These are phyloP conservation scores for Procambarus virginalis DNA, from an alignment of 1,140 invertebrate genomes.

Conservation along the genomic window DNA sequence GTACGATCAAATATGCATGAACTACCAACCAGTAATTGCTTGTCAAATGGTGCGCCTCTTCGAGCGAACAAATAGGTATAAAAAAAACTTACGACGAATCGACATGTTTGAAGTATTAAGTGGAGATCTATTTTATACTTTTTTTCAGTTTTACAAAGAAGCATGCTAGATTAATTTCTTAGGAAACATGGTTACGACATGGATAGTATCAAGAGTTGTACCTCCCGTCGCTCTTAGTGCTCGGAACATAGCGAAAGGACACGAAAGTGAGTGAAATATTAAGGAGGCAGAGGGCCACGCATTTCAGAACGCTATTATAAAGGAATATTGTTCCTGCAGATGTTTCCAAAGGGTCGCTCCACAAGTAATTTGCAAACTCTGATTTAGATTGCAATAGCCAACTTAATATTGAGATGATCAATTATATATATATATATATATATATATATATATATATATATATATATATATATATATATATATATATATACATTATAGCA, in stretches of 20 bases:
- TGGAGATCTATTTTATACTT: too few species aligned
- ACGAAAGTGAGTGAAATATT: neutral
- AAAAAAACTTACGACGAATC: neutral
- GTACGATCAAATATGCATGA: conserved; percentile 12
- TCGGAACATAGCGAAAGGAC: neutral
- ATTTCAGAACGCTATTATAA: neutral
- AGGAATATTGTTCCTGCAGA: neutral
- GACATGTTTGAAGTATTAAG: neutral
- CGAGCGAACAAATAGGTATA: neutral
- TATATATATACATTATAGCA: too few species aligned
- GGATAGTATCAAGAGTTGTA: too few species aligned
- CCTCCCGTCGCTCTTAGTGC: neutral
- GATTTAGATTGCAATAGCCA: neutral
- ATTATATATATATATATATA: neutral
- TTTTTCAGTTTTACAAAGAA: too few species aligned
- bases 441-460: neutral
- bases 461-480: neutral
- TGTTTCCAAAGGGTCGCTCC: neutral
- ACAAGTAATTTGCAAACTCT: neutral
- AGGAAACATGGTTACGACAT: too few species aligned
- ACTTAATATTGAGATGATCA: neutral
- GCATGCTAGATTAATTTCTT: too few species aligned
- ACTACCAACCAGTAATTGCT: conserved; percentile 7
- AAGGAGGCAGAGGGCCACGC: neutral
- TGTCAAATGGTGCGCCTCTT: neutral